Base-by-base conservation (phyloP, 2,113 vertebrate species). In the Alligator mississippiensis region DNA sequence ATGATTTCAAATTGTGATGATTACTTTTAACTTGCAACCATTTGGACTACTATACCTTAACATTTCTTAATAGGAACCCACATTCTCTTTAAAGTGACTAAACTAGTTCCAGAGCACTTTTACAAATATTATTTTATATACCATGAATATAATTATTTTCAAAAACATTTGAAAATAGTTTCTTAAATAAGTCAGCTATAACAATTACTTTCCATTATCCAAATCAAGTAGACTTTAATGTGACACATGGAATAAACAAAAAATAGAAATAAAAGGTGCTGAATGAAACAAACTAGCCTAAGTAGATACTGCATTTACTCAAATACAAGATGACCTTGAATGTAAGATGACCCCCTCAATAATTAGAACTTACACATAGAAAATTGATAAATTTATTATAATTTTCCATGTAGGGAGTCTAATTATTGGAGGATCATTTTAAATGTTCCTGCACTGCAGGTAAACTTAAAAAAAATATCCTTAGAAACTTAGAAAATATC, bases 161-260 rank as follows among this genome's bases (percentile, higher is more conserved):
- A 84, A 88, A 93, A 70, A 80, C 83, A 86, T 68, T 15, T 95
- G 88, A 22, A 55, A 93, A 11, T 3, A 7, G 1, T 3, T 25
- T 88, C 58, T 87, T 86, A 84, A 84, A n/a, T 77, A 82, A 89
- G 70, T 6, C 3, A 64, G 2, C 0, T 0, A 54, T 89, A 17
- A 61, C 59, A 38, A 61, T 27, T 18, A 2, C 59, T 80, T 90
- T 80, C 81, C 84, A 89, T 92, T 91, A 92, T 70, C 27, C 54
- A 94, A 84, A 94, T 34, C 55, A 96, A 93, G 94, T 82, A 92
- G 9, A 64, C 34, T 89, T 84, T 47, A 55, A 59, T 89, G 77
- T 85, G 88, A 47, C 8, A 25, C 30, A 68, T 0, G 3, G 10
- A 77, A 28, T 55, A 84, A 79, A 34, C 84, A 88, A 81, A 81